Conservation (phyloP, 53 echinoderm and acorn worm genomes). For the Echinometra lucunter region DNA sequence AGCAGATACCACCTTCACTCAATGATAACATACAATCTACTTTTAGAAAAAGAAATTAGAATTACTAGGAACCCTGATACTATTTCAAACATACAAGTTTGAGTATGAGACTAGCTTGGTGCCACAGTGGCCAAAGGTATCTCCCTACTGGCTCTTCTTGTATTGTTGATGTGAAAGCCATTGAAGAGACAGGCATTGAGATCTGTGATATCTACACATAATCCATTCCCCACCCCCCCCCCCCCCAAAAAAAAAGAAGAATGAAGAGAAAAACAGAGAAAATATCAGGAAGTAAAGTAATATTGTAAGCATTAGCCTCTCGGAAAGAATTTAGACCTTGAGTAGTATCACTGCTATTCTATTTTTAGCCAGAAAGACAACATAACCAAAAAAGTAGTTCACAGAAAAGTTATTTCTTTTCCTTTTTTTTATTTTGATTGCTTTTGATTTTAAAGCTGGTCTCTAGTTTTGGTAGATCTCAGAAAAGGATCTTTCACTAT, state of each 20-base stretch:
- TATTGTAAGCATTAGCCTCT: no score
- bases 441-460: no score
- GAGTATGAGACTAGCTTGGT: background rate
- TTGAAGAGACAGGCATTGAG: background rate
- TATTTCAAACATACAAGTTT: background rate
- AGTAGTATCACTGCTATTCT: background rate
- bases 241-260: background rate
- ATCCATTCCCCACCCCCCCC: constrained; percentile 6
- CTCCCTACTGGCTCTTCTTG: constrained; percentile 25
- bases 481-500: no score
- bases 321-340: no score
- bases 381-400: background rate
- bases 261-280: background rate
- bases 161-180: constrained; percentile 33
- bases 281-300: background rate
- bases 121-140: constrained; percentile 20
- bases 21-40: no score
- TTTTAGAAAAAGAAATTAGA: no score
- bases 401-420: background rate
- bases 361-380: background rate
- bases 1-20: no score
- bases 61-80: no score
- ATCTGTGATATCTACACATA: constrained; percentile 15
- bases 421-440: background rate
- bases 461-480: no score